These are phyloP conservation scores for Planiliza haematocheilus DNA, from an alignment of 2,113 vertebrate species.

Conservation along the genomic window DNA sequence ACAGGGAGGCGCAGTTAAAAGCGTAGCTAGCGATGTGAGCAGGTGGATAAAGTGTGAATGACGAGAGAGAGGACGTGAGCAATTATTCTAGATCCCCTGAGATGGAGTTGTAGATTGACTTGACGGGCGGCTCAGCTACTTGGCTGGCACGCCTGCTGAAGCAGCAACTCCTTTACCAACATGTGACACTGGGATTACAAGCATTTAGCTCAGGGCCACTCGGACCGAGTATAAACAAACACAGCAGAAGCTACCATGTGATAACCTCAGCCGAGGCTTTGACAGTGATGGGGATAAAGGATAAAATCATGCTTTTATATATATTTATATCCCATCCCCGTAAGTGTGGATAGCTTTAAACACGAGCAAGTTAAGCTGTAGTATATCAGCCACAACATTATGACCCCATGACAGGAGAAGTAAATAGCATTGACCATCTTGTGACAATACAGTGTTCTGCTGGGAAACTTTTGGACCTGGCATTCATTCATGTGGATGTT, in stretches of 20 bases:
- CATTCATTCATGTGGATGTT: too few species aligned
- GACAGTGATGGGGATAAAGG: slow-evolving; percentile 1
- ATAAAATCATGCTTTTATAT: slow-evolving; percentile 14
- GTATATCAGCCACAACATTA: neutral
- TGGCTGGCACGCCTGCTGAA: slow-evolving; percentile 49
- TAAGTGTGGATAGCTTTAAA: slow-evolving; percentile 24
- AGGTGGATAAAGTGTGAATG: slow-evolving; percentile 13
- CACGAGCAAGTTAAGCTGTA: neutral
- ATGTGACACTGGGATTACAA: slow-evolving; percentile 67
- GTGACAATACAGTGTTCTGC: too few species aligned
- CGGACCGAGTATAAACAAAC: slow-evolving; percentile 30
- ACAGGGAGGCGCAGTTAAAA: neutral
- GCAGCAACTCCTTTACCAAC: slow-evolving; percentile 44
- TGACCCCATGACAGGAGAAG: too few species aligned
- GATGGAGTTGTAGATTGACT: slow-evolving; percentile 45
- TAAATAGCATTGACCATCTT: too few species aligned
- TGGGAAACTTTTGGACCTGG: too few species aligned
- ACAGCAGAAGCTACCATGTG: slow-evolving; percentile 20
- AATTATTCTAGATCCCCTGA: slow-evolving; percentile 28
- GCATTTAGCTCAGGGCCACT: slow-evolving; percentile 50
- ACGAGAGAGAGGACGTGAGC: slow-evolving; percentile 23
- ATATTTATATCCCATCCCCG: neutral
- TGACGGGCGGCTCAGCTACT: slow-evolving; percentile 56
- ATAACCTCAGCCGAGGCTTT: slow-evolving; percentile 26
- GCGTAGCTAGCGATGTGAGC: neutral